Conservation (phyloP, 2,797 vertebrate species). For the Nasua narica region DNA sequence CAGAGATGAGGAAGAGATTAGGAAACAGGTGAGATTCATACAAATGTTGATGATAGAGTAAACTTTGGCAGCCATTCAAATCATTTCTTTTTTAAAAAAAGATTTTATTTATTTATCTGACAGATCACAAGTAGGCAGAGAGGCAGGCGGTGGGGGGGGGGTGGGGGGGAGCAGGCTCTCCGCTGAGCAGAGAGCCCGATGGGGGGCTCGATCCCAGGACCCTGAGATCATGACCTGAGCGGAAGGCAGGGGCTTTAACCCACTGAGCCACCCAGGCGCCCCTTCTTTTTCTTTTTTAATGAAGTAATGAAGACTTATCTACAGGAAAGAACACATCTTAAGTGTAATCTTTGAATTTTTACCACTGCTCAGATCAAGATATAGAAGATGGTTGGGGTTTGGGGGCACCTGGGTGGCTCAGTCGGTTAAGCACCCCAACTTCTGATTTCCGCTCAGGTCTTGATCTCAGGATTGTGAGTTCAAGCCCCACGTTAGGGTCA, state of each 20-base stretch:
- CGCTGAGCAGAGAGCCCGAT: no score
- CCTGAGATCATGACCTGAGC: no score
- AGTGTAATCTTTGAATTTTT: neutral
- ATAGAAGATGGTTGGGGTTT: neutral
- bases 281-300: neutral
- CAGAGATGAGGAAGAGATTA: neutral
- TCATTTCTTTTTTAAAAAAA: neutral
- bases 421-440: neutral
- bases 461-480: neutral
- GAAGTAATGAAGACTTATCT: neutral
- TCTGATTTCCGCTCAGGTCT: neutral
- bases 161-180: no score
- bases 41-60: neutral
- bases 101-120: no score
- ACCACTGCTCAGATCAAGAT: neutral
- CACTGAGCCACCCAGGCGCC: no score
- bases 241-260: no score
- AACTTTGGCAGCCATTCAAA: neutral
- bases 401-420: neutral
- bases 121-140: no score
- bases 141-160: no score
- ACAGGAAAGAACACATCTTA: neutral
- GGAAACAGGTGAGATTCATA: neutral
- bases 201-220: no score
- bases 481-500: neutral